Percentiles rank a stretch among this genome's conserved stretches.
These are phyloP conservation scores for Noctua pronuba DNA, from an alignment of 2,888 invertebrate genomes.

Conservation along the genomic window DNA sequence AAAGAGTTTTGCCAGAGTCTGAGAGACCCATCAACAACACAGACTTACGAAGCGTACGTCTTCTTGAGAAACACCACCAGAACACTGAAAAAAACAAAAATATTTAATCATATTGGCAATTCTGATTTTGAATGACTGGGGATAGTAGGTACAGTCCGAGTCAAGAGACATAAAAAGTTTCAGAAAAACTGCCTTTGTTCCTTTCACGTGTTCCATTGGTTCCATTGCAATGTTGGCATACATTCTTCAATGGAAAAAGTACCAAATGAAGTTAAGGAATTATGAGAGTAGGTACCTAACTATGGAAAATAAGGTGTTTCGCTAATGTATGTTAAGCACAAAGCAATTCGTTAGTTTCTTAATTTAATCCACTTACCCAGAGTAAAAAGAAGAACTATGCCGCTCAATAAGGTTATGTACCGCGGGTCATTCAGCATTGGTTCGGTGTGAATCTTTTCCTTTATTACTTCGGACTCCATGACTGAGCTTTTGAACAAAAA, in stretches of 20 bases:
- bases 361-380: conserved; percentile 77
- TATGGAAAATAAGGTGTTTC: not conserved
- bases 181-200: not conserved
- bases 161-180: not conserved
- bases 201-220: conserved; percentile 11
- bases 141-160: not conserved
- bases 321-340: not conserved
- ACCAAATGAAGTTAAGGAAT: not conserved
- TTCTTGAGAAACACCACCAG: conserved; percentile 91
- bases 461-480: conserved; percentile 86
- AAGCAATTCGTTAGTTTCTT: not conserved
- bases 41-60: conserved; percentile 90
- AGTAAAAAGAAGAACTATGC: conserved; percentile 84
- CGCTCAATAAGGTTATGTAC: conserved; percentile 87
- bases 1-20: conserved; percentile 97
- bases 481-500: conserved; percentile 6
- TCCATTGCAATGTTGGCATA: conserved; percentile 42
- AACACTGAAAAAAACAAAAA: conserved; percentile 87
- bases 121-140: not conserved
- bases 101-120: not conserved
- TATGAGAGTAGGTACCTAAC: not conserved
- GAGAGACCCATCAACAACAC: conserved; percentile 96
- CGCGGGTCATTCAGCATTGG: conserved; percentile 86
- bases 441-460: conserved; percentile 87
- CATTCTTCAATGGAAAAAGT: not conserved